Percentiles rank a stretch among this genome's conserved stretches.
Evolutionary conservation across 2,888 invertebrate species (phyloP).

Genomic region (Sphaerophoria rueppellii): DNA sequence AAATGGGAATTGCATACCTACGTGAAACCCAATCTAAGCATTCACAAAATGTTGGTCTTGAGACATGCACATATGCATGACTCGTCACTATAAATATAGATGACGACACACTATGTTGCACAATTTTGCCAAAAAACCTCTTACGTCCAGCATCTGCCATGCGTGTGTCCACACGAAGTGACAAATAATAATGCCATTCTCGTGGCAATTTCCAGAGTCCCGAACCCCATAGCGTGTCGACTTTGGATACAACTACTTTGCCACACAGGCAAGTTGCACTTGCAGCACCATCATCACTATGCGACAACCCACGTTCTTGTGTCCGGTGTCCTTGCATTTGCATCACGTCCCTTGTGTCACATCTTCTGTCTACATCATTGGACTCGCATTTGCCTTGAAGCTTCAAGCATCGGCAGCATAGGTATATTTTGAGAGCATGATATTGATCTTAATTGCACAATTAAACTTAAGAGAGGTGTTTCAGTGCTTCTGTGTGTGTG

Average conservation of each 20-base stretch:
- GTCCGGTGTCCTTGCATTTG: not conserved
- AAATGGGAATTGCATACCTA: not conserved
- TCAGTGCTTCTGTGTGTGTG: conserved; percentile 26
- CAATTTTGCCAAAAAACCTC: conserved; percentile 37
- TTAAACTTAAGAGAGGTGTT: conserved; percentile 65
- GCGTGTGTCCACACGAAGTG: conserved; percentile 50
- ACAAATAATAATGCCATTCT: conserved; percentile 63
- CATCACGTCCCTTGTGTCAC: not conserved
- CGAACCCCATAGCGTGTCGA: conserved; percentile 12
- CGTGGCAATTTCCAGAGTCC: conserved; percentile 21
- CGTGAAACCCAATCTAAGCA: not conserved
- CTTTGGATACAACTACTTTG: conserved; percentile 48
- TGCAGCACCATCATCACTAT: not conserved
- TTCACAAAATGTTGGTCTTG: conserved; percentile 20
- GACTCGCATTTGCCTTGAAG: conserved; percentile 50
- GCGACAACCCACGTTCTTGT: conserved; percentile 24
- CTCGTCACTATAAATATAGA: conserved; percentile 39
- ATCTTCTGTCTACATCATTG: conserved; percentile 46
- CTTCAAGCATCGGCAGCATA: not conserved
- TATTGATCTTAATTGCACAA: conserved; percentile 72
- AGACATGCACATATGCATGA: conserved; percentile 2
- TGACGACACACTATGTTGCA: conserved; percentile 38
- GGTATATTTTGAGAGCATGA: conserved; percentile 27
- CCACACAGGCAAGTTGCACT: conserved; percentile 32
- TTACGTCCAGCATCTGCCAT: conserved; percentile 54